Percentiles rank a stretch among this genome's conserved stretches.
These are phyloP conservation scores for Troilus luridus DNA, from an alignment of 2,888 invertebrate genomes.

Conservation along the genomic window DNA sequence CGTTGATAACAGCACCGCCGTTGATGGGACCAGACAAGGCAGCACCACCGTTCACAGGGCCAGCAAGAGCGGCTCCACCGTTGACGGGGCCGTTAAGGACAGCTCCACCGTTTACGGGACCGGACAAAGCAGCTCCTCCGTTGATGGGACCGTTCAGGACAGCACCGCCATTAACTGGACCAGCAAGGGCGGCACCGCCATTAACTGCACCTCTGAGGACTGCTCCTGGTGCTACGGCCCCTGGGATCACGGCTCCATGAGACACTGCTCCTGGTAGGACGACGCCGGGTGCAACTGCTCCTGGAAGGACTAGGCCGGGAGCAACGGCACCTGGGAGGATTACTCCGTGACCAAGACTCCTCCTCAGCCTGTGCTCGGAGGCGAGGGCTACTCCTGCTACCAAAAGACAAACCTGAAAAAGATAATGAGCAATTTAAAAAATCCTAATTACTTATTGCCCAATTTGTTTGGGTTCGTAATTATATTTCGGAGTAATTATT, in stretches of 20 bases:
- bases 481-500: neutral
- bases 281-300: neutral
- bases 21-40: neutral
- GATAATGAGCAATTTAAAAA: neutral
- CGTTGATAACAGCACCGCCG: neutral
- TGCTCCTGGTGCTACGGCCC: slow-evolving; percentile 8
- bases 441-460: neutral
- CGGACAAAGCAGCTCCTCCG: neutral
- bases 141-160: neutral
- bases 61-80: neutral
- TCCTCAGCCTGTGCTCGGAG: slow-evolving; percentile 25
- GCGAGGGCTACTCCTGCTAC: slow-evolving; percentile 37
- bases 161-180: neutral
- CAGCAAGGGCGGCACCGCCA: neutral
- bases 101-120: neutral
- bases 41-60: neutral
- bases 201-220: neutral
- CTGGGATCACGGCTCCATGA: neutral
- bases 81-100: neutral
- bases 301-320: neutral
- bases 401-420: slow-evolving; percentile 49
- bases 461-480: neutral
- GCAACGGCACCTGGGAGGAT: neutral
- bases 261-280: neutral
- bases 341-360: neutral